These are phyloP conservation scores for Halcyon chelicuti DNA, from an alignment of 2,797 vertebrate genomes.

Conservation along the genomic window DNA sequence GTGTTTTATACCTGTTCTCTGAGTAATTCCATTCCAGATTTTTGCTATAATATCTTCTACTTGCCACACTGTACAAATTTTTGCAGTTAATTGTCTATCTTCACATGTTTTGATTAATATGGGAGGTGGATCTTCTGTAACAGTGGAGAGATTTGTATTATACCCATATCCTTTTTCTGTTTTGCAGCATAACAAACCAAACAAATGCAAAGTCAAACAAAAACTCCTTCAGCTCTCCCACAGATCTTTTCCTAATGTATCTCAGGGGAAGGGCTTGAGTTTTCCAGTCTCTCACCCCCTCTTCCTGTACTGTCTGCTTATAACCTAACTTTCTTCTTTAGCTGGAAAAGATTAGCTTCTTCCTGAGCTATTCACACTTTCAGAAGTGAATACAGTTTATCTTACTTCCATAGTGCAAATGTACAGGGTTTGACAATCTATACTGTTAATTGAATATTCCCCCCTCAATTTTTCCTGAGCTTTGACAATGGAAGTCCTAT, in stretches of 20 bases:
- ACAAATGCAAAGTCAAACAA: constrained; percentile 47
- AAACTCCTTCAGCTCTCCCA: constrained; percentile 48
- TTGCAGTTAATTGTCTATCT: constrained; percentile 14
- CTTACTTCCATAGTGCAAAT: not conserved
- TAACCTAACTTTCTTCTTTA: constrained; percentile 13
- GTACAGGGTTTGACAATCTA: not conserved
- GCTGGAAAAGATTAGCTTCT: not conserved
- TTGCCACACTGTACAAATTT: constrained; percentile 7
- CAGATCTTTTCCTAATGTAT: constrained; percentile 56
- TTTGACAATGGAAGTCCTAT: not conserved
- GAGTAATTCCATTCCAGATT: not conserved
- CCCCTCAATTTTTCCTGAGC: not conserved
- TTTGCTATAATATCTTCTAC: constrained; percentile 22
- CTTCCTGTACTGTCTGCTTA: constrained; percentile 28
- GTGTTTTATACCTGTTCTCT: not conserved
- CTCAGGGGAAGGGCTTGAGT: constrained; percentile 26
- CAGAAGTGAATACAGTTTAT: not conserved
- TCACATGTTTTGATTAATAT: constrained; percentile 50
- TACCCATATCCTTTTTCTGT: not conserved
- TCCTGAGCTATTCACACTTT: not conserved
- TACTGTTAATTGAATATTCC: not conserved
- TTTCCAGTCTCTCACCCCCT: constrained; percentile 11
- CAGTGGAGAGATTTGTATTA: constrained; percentile 49
- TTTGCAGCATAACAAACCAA: constrained; percentile 25
- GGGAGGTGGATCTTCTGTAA: constrained; percentile 27